Percentiles rank a stretch among this genome's conserved stretches.
phyloP scores from a whole-genome alignment of 37 sponge, comb jelly and placozoan genomes.

The Halisarca cf. caerulea region DNA sequence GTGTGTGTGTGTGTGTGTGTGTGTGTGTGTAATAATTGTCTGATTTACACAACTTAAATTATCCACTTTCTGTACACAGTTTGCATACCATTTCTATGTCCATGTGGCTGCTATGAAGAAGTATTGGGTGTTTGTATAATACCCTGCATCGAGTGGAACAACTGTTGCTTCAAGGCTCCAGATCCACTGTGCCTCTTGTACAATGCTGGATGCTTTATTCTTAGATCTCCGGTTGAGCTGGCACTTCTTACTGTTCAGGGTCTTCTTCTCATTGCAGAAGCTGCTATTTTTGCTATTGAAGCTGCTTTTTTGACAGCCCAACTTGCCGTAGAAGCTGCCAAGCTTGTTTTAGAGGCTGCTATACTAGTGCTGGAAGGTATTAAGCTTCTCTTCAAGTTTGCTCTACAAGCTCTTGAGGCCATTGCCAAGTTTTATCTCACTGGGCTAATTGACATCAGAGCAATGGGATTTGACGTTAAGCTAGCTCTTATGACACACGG shows the following conservation, averaged over 20 bases:
- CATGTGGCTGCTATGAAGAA: background rate
- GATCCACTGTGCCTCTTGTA: slow-evolving; percentile 13
- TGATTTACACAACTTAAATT: too few relatives aligned
- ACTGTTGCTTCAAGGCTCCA: slow-evolving; percentile 31
- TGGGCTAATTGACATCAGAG: slow-evolving; percentile 8
- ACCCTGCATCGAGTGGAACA: background rate
- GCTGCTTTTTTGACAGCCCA: background rate
- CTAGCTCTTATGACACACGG: background rate
- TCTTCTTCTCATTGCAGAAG: background rate
- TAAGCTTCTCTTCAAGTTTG: background rate
- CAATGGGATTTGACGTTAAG: slow-evolving; percentile 9
- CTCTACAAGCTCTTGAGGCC: background rate
- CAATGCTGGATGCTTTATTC: slow-evolving; percentile 16
- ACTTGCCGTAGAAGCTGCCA: background rate
- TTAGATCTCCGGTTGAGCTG: background rate
- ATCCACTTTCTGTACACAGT: background rate
- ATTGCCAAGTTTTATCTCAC: background rate
- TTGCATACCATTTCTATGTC: slow-evolving; percentile 23
- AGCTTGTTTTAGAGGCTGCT: background rate
- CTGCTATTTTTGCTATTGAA: background rate
- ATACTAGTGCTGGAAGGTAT: background rate
- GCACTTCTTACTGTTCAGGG: background rate
- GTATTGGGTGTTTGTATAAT: slow-evolving; percentile 25
- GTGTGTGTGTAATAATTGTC: too few relatives aligned
- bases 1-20: too few relatives aligned